Percentiles rank a stretch among this genome's conserved stretches.
These are phyloP conservation scores for Trichoplusia ni DNA, from an alignment of 1,140 invertebrate genomes.

Conservation along the genomic window DNA sequence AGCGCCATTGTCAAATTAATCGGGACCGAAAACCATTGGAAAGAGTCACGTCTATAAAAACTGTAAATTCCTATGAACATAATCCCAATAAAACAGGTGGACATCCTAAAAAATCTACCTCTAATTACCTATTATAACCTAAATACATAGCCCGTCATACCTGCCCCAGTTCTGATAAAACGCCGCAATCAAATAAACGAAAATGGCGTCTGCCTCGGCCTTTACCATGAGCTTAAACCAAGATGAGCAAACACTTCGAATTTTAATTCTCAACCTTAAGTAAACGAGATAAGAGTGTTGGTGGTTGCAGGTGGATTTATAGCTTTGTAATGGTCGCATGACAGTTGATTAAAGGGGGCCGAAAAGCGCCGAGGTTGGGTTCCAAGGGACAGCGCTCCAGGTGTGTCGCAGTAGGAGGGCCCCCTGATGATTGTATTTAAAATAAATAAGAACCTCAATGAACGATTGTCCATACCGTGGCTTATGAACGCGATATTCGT, in stretches of 20 bases:
- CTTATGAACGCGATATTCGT: slow-evolving; percentile 48
- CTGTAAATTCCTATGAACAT: background rate
- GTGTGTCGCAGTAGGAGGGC: slow-evolving; percentile 66
- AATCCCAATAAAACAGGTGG: slow-evolving; percentile 10
- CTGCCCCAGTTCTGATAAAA: slow-evolving; percentile 63
- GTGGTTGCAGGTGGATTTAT: slow-evolving; percentile 37
- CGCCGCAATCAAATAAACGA: slow-evolving; percentile 72
- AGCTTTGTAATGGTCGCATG: slow-evolving; percentile 67
- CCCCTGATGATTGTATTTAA: slow-evolving; percentile 80
- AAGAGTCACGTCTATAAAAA: too few species aligned
- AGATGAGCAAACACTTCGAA: slow-evolving; percentile 26
- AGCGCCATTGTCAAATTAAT: too few species aligned
- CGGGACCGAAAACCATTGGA: too few species aligned
- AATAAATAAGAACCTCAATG: slow-evolving; percentile 80
- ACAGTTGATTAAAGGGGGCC: slow-evolving; percentile 80
- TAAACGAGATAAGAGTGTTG: slow-evolving; percentile 28
- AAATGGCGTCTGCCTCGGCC: slow-evolving; percentile 61
- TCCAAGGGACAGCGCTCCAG: slow-evolving; percentile 71
- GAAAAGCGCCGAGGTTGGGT: slow-evolving; percentile 73
- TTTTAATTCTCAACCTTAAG: background rate
- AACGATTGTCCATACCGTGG: slow-evolving; percentile 74
- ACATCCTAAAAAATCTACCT: slow-evolving; percentile 8
- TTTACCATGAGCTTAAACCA: slow-evolving; percentile 42
- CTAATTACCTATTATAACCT: slow-evolving; percentile 27
- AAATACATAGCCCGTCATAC: slow-evolving; percentile 28